Evolutionary conservation across 2,888 invertebrate species (phyloP), one percentile per base, ranked within the genome.

Genomic region (Orthosia gothica): DNA sequence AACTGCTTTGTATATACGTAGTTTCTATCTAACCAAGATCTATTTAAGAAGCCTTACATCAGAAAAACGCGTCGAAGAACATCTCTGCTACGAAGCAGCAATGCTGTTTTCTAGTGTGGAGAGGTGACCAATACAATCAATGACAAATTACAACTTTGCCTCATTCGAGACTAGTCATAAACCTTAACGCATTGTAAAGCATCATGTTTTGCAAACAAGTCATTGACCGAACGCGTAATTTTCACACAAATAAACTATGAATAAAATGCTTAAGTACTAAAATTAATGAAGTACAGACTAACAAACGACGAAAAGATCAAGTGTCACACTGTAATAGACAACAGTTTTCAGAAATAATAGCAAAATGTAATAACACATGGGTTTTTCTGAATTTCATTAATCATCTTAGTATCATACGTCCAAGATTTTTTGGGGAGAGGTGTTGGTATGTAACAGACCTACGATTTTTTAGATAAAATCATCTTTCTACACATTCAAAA

Each of bases 261-360:
- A 55, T 77, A 11, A 40, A 58, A 12, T 59, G 18, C 32, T 59
- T 16, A 9, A 9, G 40, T 40, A 59, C 15, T 13, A 18, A 59
- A 59, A 59, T 61, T 50, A 80, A 66, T 62, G 47, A 73, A 55
- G 13, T 73, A 47, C 55, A 57, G 65, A 80, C 74, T 70, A 16
- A 76, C 12, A 58, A 70, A 76, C 3, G 55, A 40, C 62, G 18
- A 23, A 52, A 77, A 62, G 65, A 40, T 74, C 81, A 80, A 74
- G 52, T 66, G 77, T 66, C 65, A 57, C 13, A 3, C n/a, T 20
- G 26, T 26, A 55, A 65, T 61, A 40, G 12, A 63, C 40, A 13
- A 32, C 18, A 61, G 49, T 32, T 61, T 61, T 20, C 40, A 7
- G 0, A 26, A 15, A 71, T 23, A 68, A n/a, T n/a, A 57, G 40